Conservation (phyloP, 92 coral and sea anemone genomes). For the Micromussa lordhowensis region DNA sequence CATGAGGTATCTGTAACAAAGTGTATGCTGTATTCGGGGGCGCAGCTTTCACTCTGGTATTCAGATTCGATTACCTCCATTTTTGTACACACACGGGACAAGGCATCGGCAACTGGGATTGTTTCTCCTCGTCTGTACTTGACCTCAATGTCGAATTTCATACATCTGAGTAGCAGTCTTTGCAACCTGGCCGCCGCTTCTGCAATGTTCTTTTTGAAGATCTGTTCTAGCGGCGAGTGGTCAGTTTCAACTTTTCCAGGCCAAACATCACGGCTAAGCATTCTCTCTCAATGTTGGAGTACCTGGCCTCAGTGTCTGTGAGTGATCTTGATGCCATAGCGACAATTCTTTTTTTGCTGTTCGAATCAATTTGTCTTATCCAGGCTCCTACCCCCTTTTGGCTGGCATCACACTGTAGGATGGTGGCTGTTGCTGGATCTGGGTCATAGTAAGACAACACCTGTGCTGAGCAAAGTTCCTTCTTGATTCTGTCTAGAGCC, state of each 20-base stretch:
- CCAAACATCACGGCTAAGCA: slow-evolving; percentile 11
- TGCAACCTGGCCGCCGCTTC: slow-evolving; percentile 35
- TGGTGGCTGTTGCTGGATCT: slow-evolving; percentile 51
- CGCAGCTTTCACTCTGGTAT: slow-evolving; percentile 8
- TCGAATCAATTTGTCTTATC: slow-evolving; percentile 37
- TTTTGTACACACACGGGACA: slow-evolving; percentile 46
- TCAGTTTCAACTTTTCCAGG: slow-evolving; percentile 27
- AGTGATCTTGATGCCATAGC: slow-evolving; percentile 34
- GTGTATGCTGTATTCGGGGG: neutral
- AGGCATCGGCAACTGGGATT: slow-evolving; percentile 74
- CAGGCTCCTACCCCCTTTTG: slow-evolving; percentile 49
- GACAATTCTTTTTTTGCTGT: slow-evolving; percentile 13
- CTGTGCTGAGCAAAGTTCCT: slow-evolving; percentile 42
- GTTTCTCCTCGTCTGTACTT: slow-evolving; percentile 64
- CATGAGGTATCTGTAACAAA: too few relatives aligned
- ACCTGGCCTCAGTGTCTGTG: slow-evolving; percentile 36
- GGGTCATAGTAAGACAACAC: slow-evolving; percentile 63
- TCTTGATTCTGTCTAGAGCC: slow-evolving; percentile 65
- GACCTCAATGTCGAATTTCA: slow-evolving; percentile 53
- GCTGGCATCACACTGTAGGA: slow-evolving; percentile 63
- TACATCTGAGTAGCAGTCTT: slow-evolving; percentile 21
- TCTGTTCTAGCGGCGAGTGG: slow-evolving; percentile 41
- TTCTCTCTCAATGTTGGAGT: slow-evolving; percentile 30
- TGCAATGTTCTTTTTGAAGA: slow-evolving; percentile 48
- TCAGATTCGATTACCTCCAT: neutral